These are phyloP conservation scores for Clostera curtula DNA, from an alignment of 2,888 invertebrate species.

Conservation along the genomic window DNA sequence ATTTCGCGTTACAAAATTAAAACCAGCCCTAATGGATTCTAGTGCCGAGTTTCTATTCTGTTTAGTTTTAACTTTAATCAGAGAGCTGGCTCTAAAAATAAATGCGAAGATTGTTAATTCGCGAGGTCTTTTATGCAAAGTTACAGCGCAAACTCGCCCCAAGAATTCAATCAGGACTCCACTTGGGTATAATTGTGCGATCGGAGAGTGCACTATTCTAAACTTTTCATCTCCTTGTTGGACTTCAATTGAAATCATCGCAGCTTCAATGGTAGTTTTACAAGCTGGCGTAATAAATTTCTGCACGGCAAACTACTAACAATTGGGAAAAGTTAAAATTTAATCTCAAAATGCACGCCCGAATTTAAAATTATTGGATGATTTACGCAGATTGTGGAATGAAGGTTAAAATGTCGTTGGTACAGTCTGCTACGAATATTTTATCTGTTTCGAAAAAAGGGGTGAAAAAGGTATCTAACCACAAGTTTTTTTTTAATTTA, in stretches of 20 bases:
- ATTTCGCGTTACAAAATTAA: slow-evolving; percentile 44
- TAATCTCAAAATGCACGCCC: slow-evolving; percentile 58
- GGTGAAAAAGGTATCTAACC: too few relatives aligned
- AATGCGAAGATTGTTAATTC: slow-evolving; percentile 52
- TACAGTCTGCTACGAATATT: slow-evolving; percentile 31
- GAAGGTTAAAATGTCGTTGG: slow-evolving; percentile 27
- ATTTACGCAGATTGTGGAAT: slow-evolving; percentile 31
- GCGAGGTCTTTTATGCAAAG: slow-evolving; percentile 59
- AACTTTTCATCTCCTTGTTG: slow-evolving; percentile 61
- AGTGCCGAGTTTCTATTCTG: slow-evolving; percentile 10
- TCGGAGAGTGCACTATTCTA: slow-evolving; percentile 55
- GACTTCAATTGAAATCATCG: slow-evolving; percentile 67
- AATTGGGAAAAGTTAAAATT: slow-evolving; percentile 55
- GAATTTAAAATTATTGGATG: slow-evolving; percentile 48
- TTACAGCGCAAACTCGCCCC: slow-evolving; percentile 59
- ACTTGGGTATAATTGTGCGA: slow-evolving; percentile 64
- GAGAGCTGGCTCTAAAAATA: slow-evolving; percentile 29
- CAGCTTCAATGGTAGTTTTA: slow-evolving; percentile 53
- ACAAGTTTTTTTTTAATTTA: too few relatives aligned
- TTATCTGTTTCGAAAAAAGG: too few relatives aligned
- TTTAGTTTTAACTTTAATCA: slow-evolving; percentile 30
- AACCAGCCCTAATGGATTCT: slow-evolving; percentile 27
- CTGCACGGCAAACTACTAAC: slow-evolving; percentile 51
- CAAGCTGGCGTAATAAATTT: slow-evolving; percentile 56
- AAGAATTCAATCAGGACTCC: slow-evolving; percentile 66